These are phyloP conservation scores for Semicossyphus pulcher DNA, from an alignment of 2,113 vertebrate species.

Conservation along the genomic window DNA sequence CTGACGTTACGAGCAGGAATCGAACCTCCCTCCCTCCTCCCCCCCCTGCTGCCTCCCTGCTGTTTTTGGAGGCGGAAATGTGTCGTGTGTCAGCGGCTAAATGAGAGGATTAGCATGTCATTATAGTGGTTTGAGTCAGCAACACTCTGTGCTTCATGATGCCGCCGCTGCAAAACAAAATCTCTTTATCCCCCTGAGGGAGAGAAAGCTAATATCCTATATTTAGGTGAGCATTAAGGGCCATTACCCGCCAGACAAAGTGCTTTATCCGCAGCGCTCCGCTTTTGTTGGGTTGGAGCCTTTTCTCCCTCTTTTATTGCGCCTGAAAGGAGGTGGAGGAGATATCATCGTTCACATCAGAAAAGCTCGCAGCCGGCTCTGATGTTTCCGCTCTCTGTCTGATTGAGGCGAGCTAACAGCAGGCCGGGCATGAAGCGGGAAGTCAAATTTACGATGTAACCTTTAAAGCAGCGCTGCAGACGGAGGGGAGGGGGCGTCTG, in stretches of 20 bases:
- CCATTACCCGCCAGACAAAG: conserved; percentile 61
- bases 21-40: background rate
- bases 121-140: conserved; percentile 70
- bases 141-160: conserved; percentile 49
- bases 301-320: conserved; percentile 6
- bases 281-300: background rate
- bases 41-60: background rate
- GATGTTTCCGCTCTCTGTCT: background rate
- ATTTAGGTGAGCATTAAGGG: conserved; percentile 70
- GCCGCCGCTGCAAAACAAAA: conserved; percentile 58
- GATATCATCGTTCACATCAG: conserved; percentile 14
- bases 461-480: background rate
- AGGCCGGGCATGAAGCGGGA: background rate
- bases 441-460: conserved; percentile 1
- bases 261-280: conserved; percentile 15
- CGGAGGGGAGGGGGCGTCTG: background rate
- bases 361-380: background rate
- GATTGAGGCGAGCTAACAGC: background rate
- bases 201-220: conserved; percentile 65
- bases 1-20: background rate
- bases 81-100: conserved; percentile 60
- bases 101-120: conserved; percentile 75
- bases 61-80: conserved; percentile 35
- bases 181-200: conserved; percentile 58
- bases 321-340: background rate